Evolutionary conservation across 2,888 invertebrate genomes (phyloP).

Genomic region (Lycia hirtaria): DNA sequence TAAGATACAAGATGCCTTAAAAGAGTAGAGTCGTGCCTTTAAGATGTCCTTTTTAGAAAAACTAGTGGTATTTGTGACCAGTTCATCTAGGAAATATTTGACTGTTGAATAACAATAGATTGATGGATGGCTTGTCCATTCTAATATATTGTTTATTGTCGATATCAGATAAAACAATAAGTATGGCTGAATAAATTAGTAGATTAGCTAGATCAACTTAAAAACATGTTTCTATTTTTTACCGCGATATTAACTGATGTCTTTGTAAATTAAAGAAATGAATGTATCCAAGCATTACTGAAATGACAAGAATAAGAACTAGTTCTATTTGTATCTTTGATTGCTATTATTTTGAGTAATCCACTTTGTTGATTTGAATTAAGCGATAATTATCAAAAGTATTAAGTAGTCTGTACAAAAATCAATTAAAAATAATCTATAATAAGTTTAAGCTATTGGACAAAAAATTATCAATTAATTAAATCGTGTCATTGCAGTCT

Average conservation of each 20-base stretch:
- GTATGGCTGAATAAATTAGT: not conserved
- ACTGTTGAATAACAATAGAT: constrained; percentile 34
- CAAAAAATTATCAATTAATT: constrained; percentile 1
- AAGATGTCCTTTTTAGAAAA: constrained; percentile 32
- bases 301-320: constrained; percentile 1
- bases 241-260: not conserved
- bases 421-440: not conserved
- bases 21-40: constrained; percentile 33
- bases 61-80: constrained; percentile 13
- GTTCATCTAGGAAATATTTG: constrained; percentile 28
- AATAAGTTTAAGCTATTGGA: too few relatives aligned
- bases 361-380: constrained; percentile 11
- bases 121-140: not conserved
- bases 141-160: not conserved
- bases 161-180: constrained; percentile 7
- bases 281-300: not conserved
- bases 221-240: not conserved
- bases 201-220: not conserved
- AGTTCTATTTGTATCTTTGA: constrained; percentile 7
- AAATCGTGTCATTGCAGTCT: not conserved
- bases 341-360: not conserved
- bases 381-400: constrained; percentile 3
- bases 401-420: not conserved
- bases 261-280: constrained; percentile 5
- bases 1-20: constrained; percentile 12